Base-by-base conservation (phyloP, 2,797 vertebrate species). In the Crocidura indochinensis region DNA sequence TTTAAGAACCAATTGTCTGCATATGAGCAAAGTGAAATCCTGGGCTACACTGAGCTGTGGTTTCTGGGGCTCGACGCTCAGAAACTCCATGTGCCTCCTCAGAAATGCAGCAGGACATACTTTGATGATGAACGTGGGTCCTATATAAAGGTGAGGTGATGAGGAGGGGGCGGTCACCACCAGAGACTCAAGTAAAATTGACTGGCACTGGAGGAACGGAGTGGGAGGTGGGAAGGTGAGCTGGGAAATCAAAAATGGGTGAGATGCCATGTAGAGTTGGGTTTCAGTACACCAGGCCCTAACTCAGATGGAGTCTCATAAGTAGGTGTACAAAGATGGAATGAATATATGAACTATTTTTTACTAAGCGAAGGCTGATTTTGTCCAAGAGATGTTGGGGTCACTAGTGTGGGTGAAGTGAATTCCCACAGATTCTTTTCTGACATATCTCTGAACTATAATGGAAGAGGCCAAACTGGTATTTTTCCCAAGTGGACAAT, bases 121-220 rank as follows among this genome's bases (percentile, higher is more conserved):
- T 99, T 98, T 27, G 99, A 99, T 64, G 99, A 99, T 44, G 98
- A 99, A 74, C 99, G 99, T 0, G 99, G 99, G 44, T 99, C 98
- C 97, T 99, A 99, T 94, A 96, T 98, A 93, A 98, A 99, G 99
- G 99, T 99, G 98, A 97, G 62, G 62, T 2, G 62, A 6, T 4
- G 86, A 80, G 65, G 74, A 78, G 64, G 91, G 20, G 4, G 62
- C 17, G 56, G 56, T 15, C 14, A 60, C 56, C 15, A 60, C 56
- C 56, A 60, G 56, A 60, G 20, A 60, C 56, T 60, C 56, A 17
- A 15, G 56, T 71, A 8, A 20, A 7, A 51, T 20, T 47, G 10
- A 5, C 2, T 12, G 72, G n/a, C 14, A 49, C 22, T n/a, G 53
- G 1, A 12, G 46, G 60, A 46, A 2, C 29, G 20, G 38, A 38